Conservation (phyloP, 1,140 invertebrate species). For the Drosophila micromelanica region DNA sequence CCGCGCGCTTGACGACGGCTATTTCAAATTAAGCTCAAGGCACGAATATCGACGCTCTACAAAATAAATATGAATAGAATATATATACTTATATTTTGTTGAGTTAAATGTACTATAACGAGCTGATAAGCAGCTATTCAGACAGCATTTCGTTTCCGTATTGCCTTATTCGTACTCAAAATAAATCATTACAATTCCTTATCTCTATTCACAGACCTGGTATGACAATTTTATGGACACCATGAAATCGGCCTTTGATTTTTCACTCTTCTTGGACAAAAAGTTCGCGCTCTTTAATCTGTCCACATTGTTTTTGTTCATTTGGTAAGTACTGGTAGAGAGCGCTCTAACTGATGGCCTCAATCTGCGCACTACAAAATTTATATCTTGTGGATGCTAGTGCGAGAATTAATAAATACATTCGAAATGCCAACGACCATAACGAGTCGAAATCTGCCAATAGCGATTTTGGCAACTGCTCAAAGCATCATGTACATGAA, state of each 20-base stretch:
- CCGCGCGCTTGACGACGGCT: slow-evolving; percentile 55
- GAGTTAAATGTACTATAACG: slow-evolving; percentile 1
- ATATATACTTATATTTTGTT: slow-evolving; percentile 3
- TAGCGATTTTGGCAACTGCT: slow-evolving; percentile 53
- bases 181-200: slow-evolving; percentile 15
- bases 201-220: slow-evolving; percentile 88
- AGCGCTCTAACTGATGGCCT: slow-evolving; percentile 7
- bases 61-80: slow-evolving; percentile 13
- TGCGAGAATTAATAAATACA: slow-evolving; percentile 18
- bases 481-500: slow-evolving; percentile 28
- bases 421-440: slow-evolving; percentile 10
- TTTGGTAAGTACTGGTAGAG: slow-evolving; percentile 86
- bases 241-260: slow-evolving; percentile 90
- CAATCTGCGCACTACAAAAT: slow-evolving; percentile 38
- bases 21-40: slow-evolving; percentile 38
- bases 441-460: slow-evolving; percentile 37
- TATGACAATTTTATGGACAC: slow-evolving; percentile 89
- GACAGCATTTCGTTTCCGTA: slow-evolving; percentile 46
- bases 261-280: slow-evolving; percentile 91
- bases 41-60: slow-evolving; percentile 31
- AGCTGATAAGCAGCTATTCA: slow-evolving; percentile 39
- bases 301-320: slow-evolving; percentile 93
- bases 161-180: slow-evolving; percentile 21
- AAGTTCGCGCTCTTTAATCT: slow-evolving; percentile 92
- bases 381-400: slow-evolving; percentile 7